These are phyloP conservation scores for Apotomis turbidana DNA, from an alignment of 2,888 invertebrate species.

Conservation along the genomic window DNA sequence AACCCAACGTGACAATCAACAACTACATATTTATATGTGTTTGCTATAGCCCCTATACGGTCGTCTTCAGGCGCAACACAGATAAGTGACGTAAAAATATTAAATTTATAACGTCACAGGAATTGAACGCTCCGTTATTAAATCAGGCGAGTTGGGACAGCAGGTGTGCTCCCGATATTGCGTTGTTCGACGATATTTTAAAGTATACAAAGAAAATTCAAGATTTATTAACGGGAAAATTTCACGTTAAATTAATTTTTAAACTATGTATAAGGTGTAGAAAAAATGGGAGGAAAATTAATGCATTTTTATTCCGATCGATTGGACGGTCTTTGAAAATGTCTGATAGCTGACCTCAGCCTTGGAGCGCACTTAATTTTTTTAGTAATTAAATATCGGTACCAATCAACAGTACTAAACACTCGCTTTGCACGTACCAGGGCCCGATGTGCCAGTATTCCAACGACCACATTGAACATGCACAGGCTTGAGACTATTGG, in stretches of 20 bases:
- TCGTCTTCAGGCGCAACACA: not conserved
- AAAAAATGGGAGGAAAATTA: not conserved
- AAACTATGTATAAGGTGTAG: not conserved
- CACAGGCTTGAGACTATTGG: too few relatives aligned
- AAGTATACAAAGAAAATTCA: conserved; percentile 37
- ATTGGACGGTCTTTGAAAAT: too few relatives aligned
- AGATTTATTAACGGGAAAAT: conserved; percentile 2
- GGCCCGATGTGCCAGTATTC: too few relatives aligned
- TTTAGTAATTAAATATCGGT: too few relatives aligned
- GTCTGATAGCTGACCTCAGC: too few relatives aligned
- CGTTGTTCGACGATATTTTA: conserved; percentile 40
- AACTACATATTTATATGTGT: not conserved
- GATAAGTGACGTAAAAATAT: conserved; percentile 56
- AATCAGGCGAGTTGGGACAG: conserved; percentile 62
- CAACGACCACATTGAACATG: too few relatives aligned
- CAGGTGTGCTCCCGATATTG: conserved; percentile 62
- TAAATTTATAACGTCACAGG: conserved; percentile 66
- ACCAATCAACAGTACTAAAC: too few relatives aligned
- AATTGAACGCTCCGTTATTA: conserved; percentile 76
- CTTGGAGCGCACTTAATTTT: too few relatives aligned
- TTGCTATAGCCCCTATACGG: not conserved
- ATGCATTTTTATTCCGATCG: too few relatives aligned
- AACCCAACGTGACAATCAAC: too few relatives aligned
- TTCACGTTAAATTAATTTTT: not conserved
- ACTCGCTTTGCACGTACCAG: too few relatives aligned